phyloP scores from a whole-genome alignment of 2,888 invertebrate genomes.

The Meliscaeva auricollis region DNA sequence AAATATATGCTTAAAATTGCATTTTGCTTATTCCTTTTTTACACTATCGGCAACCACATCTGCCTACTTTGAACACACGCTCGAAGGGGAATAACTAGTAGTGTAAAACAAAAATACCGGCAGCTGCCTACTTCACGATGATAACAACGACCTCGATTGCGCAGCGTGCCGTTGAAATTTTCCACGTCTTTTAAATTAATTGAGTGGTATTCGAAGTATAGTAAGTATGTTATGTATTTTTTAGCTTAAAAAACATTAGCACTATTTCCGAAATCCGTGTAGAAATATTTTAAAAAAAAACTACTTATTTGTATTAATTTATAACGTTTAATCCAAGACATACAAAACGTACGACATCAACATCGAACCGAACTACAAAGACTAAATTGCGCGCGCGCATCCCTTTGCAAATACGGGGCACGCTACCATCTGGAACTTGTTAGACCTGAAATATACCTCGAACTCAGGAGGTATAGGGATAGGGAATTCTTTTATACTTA shows the following conservation, averaged over 20 bases:
- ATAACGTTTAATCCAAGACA: not conserved
- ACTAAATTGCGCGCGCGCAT: slow-evolving; percentile 69
- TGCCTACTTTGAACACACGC: slow-evolving; percentile 47
- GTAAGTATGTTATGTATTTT: not conserved
- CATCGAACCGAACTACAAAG: slow-evolving; percentile 44
- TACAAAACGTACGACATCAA: slow-evolving; percentile 7
- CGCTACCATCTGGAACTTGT: slow-evolving; percentile 73
- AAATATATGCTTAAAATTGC: too few relatives aligned
- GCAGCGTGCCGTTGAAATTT: slow-evolving; percentile 8
- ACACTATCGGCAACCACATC: slow-evolving; percentile 48
- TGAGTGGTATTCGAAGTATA: slow-evolving; percentile 37
- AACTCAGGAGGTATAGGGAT: slow-evolving; percentile 12
- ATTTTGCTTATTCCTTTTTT: not conserved
- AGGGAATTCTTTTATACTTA: slow-evolving; percentile 52
- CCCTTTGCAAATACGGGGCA: slow-evolving; percentile 72
- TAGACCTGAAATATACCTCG: slow-evolving; percentile 70
- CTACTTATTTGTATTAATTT: too few relatives aligned
- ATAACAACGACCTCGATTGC: slow-evolving; percentile 30
- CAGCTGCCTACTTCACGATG: slow-evolving; percentile 56
- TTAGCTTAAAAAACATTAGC: not conserved
- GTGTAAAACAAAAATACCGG: slow-evolving; percentile 36
- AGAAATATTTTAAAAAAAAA: too few relatives aligned
- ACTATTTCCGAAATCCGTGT: not conserved
- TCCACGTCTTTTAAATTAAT: slow-evolving; percentile 33
- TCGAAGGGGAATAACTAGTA: slow-evolving; percentile 18